Evolutionary conservation across 37 sponge, comb jelly and placozoan genomes (phyloP).

Genomic region (Theonella swinhoei): DNA sequence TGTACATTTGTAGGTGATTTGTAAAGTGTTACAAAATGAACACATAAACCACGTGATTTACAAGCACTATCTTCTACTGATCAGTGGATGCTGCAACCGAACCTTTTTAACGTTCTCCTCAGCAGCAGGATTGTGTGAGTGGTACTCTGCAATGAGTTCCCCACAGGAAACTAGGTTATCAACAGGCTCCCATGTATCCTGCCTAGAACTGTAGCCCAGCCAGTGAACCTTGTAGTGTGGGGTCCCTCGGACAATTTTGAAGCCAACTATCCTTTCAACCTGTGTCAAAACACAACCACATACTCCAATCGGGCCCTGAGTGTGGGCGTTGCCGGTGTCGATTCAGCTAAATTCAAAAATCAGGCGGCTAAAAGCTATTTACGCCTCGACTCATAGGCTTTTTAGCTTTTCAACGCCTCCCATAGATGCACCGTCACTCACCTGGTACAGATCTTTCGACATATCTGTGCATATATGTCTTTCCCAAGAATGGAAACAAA

Average conservation of each 20-base stretch:
- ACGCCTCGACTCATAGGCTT: too few relatives aligned
- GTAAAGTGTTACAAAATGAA: too few relatives aligned
- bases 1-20: too few relatives aligned
- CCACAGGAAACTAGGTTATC: conserved; percentile 53
- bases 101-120: too few relatives aligned
- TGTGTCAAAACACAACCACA: neutral
- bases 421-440: neutral
- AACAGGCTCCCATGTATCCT: conserved; percentile 81
- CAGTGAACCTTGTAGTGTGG: conserved; percentile 58
- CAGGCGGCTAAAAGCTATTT: neutral
- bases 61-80: too few relatives aligned
- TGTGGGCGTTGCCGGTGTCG: neutral
- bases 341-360: neutral
- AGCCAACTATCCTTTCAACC: conserved; percentile 49
- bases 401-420: too few relatives aligned
- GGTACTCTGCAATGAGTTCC: conserved; percentile 40
- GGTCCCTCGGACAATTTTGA: conserved; percentile 4
- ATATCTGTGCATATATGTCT: neutral
- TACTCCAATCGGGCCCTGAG: neutral
- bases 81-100: too few relatives aligned
- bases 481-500: neutral
- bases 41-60: too few relatives aligned
- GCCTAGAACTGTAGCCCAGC: conserved; percentile 30
- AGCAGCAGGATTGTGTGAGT: neutral
- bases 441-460: neutral